Conservation (phyloP, 2,797 vertebrate genomes). For the Cyprinodon diabolis region DNA sequence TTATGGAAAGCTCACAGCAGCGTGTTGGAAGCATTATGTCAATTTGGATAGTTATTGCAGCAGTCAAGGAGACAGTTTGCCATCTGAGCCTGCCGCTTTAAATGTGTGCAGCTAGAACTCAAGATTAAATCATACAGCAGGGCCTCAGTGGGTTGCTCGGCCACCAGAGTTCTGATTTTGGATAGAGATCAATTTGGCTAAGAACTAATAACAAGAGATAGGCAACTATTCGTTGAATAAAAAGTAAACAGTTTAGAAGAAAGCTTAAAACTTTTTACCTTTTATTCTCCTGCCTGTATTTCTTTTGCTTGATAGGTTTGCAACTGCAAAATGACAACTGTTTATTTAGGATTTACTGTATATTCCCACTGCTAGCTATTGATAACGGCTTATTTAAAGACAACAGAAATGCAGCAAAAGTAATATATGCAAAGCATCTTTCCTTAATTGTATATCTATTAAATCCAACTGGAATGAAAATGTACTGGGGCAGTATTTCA, state of each 20-base stretch:
- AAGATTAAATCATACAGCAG: conserved; percentile 14
- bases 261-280: conserved; percentile 19
- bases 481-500: not conserved
- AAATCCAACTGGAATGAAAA: not conserved
- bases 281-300: conserved; percentile 7
- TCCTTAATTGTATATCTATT: not conserved
- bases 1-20: conserved; percentile 32
- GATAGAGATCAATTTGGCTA: conserved; percentile 34
- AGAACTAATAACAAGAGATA: conserved; percentile 44
- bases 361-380: not conserved
- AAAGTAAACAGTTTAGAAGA: conserved; percentile 24
- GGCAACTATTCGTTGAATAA: conserved; percentile 47
- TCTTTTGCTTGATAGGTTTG: conserved; percentile 15
- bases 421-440: not conserved
- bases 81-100: conserved; percentile 26
- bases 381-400: not conserved
- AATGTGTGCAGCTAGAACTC: conserved; percentile 16
- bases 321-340: conserved; percentile 9
- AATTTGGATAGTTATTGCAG: conserved; percentile 26
- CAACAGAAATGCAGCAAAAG: not conserved
- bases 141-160: conserved; percentile 7
- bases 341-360: not conserved
- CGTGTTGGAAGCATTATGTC: conserved; percentile 25
- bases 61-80: conserved; percentile 31
- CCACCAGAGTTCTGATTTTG: conserved; percentile 28